Evolutionary conservation across 2,888 invertebrate genomes (phyloP).

Genomic region (Odontothrips loti): DNA sequence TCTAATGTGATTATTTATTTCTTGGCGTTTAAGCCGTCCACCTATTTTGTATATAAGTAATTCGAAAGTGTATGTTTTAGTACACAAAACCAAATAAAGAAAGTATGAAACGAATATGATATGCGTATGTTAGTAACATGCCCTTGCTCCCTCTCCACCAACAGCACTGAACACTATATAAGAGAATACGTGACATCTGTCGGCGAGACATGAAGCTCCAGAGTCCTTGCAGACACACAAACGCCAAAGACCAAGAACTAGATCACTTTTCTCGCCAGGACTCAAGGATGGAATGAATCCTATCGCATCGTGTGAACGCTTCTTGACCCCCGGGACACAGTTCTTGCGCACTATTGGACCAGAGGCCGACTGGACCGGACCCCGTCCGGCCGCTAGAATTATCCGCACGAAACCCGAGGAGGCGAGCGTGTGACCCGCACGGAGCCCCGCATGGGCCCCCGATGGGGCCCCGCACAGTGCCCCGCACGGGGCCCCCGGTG

Average conservation of each 20-base stretch:
- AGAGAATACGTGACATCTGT: no score
- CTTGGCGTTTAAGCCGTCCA: background rate
- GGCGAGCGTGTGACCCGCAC: background rate
- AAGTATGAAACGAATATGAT: background rate
- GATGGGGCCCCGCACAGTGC: background rate
- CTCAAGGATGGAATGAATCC: no score
- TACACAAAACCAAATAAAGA: conserved; percentile 10
- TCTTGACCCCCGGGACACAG: no score
- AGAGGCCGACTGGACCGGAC: background rate
- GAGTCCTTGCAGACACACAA: no score
- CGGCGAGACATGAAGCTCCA: no score
- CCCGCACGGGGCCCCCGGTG: background rate
- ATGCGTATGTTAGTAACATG: no score
- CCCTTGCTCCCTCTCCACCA: no score
- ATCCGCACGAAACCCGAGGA: background rate
- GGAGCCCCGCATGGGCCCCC: background rate
- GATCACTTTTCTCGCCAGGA: no score
- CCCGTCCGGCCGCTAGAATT: background rate
- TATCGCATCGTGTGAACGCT: no score
- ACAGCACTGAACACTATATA: no score
- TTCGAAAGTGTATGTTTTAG: background rate
- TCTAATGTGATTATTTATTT: background rate
- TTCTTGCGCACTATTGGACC: background rate
- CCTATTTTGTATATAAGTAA: conserved; percentile 3
- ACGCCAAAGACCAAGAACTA: no score